Evolutionary conservation across 2,113 vertebrate genomes (phyloP), one percentile per base, ranked within the genome.

Genomic region (Phalacrocorax pelagicus): DNA sequence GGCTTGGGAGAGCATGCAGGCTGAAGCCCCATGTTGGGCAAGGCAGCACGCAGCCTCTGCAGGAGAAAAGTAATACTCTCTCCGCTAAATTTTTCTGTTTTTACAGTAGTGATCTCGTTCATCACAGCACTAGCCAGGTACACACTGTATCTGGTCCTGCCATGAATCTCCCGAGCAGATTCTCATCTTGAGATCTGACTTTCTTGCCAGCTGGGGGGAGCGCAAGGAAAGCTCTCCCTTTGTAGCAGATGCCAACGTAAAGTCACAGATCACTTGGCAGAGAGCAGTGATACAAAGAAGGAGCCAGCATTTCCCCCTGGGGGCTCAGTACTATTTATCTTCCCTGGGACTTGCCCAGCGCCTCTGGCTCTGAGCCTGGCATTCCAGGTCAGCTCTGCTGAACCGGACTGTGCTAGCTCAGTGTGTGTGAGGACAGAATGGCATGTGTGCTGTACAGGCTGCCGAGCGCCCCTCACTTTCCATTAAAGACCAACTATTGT

Each of bases 201-300:
- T 73, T 73, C 84, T 84, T 81, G 90, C 92, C 92, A 96, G 90
- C 92, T 92, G 88, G 63, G 90, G 81, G 81, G 93, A 97, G 84
- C 1, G 0, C 72, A 79, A 96, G 92, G 11, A n/a, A 83, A 92
- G 70, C 92, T 89, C 87, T 95, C 88, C 78, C 92, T 97, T 86
- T 86, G 95, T 91, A 93, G 81, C 84, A 86, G 95, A 92, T 94
- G 97, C 96, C 95, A 97, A 15, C 10, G 3, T 92, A 70, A 96
- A 97, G 95, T 96, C 96, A 94, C 95, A 96, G 95, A 96, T 96
- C 95, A 55, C 95, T 97, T 97, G 97, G 96, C 94, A 92, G 91
- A 70, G 72, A 94, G 86, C 61, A 84, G 86, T 3, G 55, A 90
- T 92, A 90, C 72, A 71, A 63, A 97, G 88, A 89, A 74, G 36